These are phyloP conservation scores for Drosophila burlai DNA, from an alignment of 1,140 invertebrate species.

Conservation along the genomic window DNA sequence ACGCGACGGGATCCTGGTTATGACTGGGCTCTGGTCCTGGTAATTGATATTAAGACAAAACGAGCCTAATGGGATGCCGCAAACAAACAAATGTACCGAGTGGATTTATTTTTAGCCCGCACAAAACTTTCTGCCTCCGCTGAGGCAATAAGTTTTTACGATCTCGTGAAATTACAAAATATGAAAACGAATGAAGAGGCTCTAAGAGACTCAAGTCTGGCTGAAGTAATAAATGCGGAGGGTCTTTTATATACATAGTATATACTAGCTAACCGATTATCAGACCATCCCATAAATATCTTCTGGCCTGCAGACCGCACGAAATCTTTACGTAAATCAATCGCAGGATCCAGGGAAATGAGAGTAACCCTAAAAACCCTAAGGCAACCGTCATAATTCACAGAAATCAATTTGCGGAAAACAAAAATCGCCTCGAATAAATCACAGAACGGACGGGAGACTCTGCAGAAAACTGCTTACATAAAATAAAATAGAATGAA, in stretches of 20 bases:
- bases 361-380: slow-evolving; percentile 8
- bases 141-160: slow-evolving; percentile 68
- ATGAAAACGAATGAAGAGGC: slow-evolving; percentile 46
- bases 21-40: slow-evolving; percentile 37
- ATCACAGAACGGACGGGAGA: slow-evolving; percentile 20
- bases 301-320: slow-evolving; percentile 12
- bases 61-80: slow-evolving; percentile 61
- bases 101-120: slow-evolving; percentile 59
- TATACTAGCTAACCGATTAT: slow-evolving; percentile 26
- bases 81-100: slow-evolving; percentile 51
- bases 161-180: slow-evolving; percentile 51
- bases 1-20: slow-evolving; percentile 54
- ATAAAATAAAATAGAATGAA: slow-evolving; percentile 26
- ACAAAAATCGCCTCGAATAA: slow-evolving; percentile 43
- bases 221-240: slow-evolving; percentile 20
- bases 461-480: slow-evolving; percentile 35
- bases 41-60: slow-evolving; percentile 76
- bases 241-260: background rate
- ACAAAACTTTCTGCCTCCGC: slow-evolving; percentile 35
- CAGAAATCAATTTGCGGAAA: slow-evolving; percentile 46
- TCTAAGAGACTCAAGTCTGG: slow-evolving; percentile 28
- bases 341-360: background rate
- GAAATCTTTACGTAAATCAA: slow-evolving; percentile 36
- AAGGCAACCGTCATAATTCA: slow-evolving; percentile 43
- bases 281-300: slow-evolving; percentile 36